Conservation (phyloP, 2,888 invertebrate genomes). For the Cistogaster globosa region DNA sequence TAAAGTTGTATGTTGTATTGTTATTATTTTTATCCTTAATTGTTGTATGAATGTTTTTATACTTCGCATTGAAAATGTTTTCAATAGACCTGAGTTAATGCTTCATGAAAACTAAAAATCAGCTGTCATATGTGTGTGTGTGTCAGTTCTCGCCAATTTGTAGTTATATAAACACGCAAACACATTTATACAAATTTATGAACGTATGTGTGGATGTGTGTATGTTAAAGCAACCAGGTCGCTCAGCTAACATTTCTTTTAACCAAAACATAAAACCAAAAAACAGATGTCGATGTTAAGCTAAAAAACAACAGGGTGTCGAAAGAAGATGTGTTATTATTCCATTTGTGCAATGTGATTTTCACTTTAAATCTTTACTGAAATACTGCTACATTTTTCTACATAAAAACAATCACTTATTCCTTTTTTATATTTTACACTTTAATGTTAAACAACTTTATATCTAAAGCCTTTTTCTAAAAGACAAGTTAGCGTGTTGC, state of each 20-base stretch:
- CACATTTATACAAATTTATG: not conserved
- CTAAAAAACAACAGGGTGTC: too few relatives aligned
- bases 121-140: too few relatives aligned
- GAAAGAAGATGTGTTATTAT: too few relatives aligned
- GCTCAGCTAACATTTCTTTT: not conserved
- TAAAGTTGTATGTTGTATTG: not conserved
- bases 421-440: too few relatives aligned
- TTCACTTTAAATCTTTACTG: too few relatives aligned
- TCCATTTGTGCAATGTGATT: too few relatives aligned
- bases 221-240: conserved; percentile 46
- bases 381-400: too few relatives aligned
- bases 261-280: not conserved
- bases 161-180: conserved; percentile 6
- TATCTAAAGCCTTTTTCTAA: not conserved
- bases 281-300: not conserved
- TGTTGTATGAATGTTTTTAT: not conserved
- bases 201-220: not conserved
- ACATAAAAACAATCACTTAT: too few relatives aligned
- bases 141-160: not conserved
- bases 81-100: too few relatives aligned
- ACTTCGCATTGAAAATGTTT: conserved; percentile 4
- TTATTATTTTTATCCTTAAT: not conserved
- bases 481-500: conserved; percentile 58
- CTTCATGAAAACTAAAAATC: too few relatives aligned
- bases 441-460: too few relatives aligned